Conservation (phyloP, 2,797 vertebrate genomes). For the Sebastes hopkinsi region DNA sequence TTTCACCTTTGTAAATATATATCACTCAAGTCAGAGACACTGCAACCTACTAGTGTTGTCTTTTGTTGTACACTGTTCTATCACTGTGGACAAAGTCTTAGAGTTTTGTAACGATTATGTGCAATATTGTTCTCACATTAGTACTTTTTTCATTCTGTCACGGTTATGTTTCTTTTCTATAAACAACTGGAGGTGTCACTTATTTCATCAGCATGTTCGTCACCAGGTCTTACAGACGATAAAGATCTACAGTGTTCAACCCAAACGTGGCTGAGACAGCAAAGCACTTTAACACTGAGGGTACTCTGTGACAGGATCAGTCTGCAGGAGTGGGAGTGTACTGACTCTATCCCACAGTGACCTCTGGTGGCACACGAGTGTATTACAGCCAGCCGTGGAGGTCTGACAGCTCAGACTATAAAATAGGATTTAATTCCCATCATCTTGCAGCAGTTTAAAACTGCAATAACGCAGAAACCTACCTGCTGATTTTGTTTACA, state of each 20-base stretch:
- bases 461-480: conserved; percentile 50
- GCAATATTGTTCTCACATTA: conserved; percentile 79
- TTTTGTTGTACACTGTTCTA: conserved; percentile 81
- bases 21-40: conserved; percentile 73
- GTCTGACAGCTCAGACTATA: conserved; percentile 30
- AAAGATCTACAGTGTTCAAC: conserved; percentile 57
- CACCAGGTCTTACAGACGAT: conserved; percentile 54
- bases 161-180: conserved; percentile 29
- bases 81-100: conserved; percentile 80
- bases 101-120: conserved; percentile 78
- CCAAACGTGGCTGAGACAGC: conserved; percentile 77
- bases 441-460: conserved; percentile 57
- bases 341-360: conserved; percentile 53
- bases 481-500: conserved; percentile 60
- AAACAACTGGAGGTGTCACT: conserved; percentile 34
- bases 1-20: conserved; percentile 78
- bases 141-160: conserved; percentile 30
- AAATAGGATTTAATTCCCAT: conserved; percentile 9
- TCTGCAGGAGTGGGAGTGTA: conserved; percentile 4
- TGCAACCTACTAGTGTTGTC: conserved; percentile 77
- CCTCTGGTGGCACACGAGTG: conserved; percentile 73
- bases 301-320: conserved; percentile 23
- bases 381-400: conserved; percentile 60
- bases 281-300: conserved; percentile 76
- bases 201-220: conserved; percentile 63